A percentile compares a stretch with the other conserved stretches of the same genome.
Conservation (phyloP, 2,797 vertebrate genomes). For the Darevskia mixta region DNA sequence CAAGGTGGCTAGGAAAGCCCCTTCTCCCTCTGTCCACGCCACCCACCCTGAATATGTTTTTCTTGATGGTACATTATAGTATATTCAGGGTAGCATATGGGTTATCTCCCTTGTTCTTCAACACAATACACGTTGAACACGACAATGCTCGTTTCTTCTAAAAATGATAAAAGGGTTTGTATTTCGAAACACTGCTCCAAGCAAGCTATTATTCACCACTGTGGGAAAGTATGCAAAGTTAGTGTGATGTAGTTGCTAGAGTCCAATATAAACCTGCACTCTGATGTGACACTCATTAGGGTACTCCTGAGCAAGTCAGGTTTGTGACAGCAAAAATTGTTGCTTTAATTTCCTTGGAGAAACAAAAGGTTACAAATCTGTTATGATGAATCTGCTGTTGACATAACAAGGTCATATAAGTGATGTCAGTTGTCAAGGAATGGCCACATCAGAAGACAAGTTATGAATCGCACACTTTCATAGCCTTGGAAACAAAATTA, state of each 20-base stretch:
- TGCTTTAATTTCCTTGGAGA: not conserved
- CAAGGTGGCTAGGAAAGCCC: not conserved
- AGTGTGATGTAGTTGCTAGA: not conserved
- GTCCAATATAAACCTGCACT: not conserved
- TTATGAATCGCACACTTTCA: not conserved
- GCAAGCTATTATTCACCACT: not conserved
- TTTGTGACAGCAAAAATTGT: not conserved
- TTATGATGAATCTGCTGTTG: not conserved
- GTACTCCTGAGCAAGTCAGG: not conserved
- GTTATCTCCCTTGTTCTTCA: not conserved
- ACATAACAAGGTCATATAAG: not conserved
- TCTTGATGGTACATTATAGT: not conserved
- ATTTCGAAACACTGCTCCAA: not conserved
- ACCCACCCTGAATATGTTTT: not conserved
- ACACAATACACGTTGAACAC: not conserved
- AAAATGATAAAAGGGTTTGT: too few species aligned
- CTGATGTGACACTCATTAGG: not conserved
- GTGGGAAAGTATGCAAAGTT: not conserved
- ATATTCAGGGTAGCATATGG: too few species aligned
- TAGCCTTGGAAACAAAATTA: not conserved
- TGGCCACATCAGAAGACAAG: not conserved
- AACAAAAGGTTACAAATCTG: not conserved
- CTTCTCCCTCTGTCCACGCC: not conserved
- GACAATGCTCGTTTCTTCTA: too few species aligned
- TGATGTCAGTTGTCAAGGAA: not conserved